Base-by-base conservation (phyloP, 2,888 invertebrate genomes). In the Silvanus unidentatus region DNA sequence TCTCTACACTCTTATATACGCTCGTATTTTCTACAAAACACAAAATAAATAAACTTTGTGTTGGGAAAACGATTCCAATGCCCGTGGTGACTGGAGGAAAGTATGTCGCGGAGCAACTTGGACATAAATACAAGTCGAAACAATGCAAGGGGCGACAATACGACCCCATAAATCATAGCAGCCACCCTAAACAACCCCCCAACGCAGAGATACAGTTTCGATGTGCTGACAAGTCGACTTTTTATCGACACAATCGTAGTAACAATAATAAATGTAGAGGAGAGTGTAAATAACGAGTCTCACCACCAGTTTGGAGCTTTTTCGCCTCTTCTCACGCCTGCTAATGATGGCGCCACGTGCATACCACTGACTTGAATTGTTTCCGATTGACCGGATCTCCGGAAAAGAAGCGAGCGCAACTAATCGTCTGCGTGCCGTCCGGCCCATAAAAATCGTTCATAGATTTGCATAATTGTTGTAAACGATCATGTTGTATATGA, bases 261-360 rank as follows among this genome's bases (percentile, higher is more conserved):
- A 29, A 36, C 41, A 39, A 22, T 13, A 27, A 27, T 11, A 15
- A 37, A 4, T 9, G n/a, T 13, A 37, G n/a, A 15, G 42, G 36
- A 13, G 42, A 34, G 42, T 36, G 11, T 30, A 15, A 16, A 39
- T 22, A 27, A 39, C 22, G 15, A 37, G 4, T 4, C 6, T 16
- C 9, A 39, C 10, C 39, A 30, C 15, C 43, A 44, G 48, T 37
- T 43, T 8, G 4, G 13, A 5, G n/a, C 3, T 16, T 13, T 39
- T 32, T 40, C 13, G 45, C 58, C 63, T 60, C 64, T 68, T 66
- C 69, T 69, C 70, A 69, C 70, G 70, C 70, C 70, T 66, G 66
- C 58, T 70, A 70, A 69, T 69, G 70, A 70, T 64, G 62, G 60
- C 60, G 68, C 62, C 70, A 69, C 70, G 70, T 68, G 70, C 57